Conservation (phyloP, 2,113 vertebrate genomes). For the Sula dactylatra region DNA sequence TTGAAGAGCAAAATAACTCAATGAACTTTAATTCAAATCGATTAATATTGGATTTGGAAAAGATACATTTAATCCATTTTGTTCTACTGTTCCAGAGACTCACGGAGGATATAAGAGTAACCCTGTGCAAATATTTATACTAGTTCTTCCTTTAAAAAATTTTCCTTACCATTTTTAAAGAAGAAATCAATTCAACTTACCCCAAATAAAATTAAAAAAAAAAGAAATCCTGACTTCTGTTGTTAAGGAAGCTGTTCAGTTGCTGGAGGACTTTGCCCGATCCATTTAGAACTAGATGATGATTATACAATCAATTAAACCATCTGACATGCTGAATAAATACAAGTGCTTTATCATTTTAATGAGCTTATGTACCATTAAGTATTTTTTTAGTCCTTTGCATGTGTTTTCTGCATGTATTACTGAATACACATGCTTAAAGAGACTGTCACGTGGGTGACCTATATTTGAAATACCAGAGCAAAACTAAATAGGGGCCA, state of each 20-base stretch:
- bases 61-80: slow-evolving; percentile 6
- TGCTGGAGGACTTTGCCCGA: slow-evolving; percentile 42
- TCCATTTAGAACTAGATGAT: slow-evolving; percentile 46
- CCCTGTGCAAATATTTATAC: neutral
- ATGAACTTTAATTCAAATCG: slow-evolving; percentile 13
- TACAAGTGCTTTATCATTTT: slow-evolving; percentile 59
- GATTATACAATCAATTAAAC: slow-evolving; percentile 68
- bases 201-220: neutral
- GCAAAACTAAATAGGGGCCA: neutral
- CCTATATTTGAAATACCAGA: slow-evolving; percentile 27
- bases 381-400: slow-evolving; percentile 33
- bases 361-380: slow-evolving; percentile 45
- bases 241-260: slow-evolving; percentile 35
- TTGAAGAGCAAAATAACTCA: neutral
- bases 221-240: neutral
- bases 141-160: slow-evolving; percentile 5
- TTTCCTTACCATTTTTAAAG: neutral
- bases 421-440: slow-evolving; percentile 21
- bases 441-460: neutral
- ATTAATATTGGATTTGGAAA: slow-evolving; percentile 25
- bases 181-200: neutral
- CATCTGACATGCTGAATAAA: slow-evolving; percentile 66
- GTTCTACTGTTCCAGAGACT: neutral
- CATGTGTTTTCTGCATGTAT: slow-evolving; percentile 37
- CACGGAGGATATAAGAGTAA: neutral